These are phyloP conservation scores for Megalonaias nervosa DNA, from an alignment of 1,140 invertebrate genomes.

Conservation along the genomic window DNA sequence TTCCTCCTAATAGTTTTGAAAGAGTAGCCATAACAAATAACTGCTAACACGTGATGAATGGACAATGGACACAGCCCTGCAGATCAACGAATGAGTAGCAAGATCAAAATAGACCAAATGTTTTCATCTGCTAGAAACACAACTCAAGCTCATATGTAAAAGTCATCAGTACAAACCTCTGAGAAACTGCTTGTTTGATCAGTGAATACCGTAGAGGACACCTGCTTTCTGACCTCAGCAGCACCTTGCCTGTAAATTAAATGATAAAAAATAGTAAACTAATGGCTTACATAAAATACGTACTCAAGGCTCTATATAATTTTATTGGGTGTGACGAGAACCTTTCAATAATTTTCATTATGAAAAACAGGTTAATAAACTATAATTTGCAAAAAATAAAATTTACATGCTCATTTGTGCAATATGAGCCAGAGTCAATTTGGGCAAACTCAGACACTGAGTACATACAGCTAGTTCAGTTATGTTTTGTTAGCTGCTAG, in stretches of 20 bases:
- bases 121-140: neutral
- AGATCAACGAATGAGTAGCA: neutral
- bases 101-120: neutral
- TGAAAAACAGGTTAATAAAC: too few relatives aligned
- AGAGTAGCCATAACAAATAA: neutral
- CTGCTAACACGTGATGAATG: neutral
- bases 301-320: neutral
- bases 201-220: slow-evolving; percentile 71
- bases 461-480: too few relatives aligned
- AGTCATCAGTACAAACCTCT: slow-evolving; percentile 43
- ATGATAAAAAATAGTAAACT: slow-evolving; percentile 13
- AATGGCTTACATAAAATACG: neutral
- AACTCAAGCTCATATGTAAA: slow-evolving; percentile 65
- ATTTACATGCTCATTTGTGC: too few relatives aligned
- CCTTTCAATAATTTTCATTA: too few relatives aligned
- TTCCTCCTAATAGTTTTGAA: too few relatives aligned
- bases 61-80: neutral
- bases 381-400: too few relatives aligned
- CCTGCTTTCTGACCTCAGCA: slow-evolving; percentile 83
- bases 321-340: neutral
- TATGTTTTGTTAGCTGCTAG: too few relatives aligned
- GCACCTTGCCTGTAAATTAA: slow-evolving; percentile 79
- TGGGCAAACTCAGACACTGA: too few relatives aligned
- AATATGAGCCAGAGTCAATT: too few relatives aligned
- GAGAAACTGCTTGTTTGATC: slow-evolving; percentile 62